Conservation (phyloP, 2,113 vertebrate species). For the Catharus fuscescens region DNA sequence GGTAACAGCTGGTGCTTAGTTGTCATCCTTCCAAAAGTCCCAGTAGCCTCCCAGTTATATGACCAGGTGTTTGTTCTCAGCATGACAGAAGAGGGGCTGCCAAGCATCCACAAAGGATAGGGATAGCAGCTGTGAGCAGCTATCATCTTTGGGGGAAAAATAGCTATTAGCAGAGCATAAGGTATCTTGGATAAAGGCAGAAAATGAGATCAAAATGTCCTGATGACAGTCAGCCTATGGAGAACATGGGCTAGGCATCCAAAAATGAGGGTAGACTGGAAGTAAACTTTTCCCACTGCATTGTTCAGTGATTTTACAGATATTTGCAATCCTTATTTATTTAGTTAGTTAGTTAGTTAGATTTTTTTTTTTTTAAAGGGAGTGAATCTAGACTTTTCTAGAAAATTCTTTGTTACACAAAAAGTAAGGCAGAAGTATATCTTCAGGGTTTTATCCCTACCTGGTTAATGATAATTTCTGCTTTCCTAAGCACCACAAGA, state of each 20-base stretch:
- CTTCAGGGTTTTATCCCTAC: not conserved
- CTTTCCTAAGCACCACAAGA: not conserved
- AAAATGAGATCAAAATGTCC: not conserved
- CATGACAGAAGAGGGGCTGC: not conserved
- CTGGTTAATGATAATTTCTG: not conserved
- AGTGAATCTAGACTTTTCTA: not conserved
- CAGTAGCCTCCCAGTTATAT: not conserved
- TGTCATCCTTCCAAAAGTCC: not conserved
- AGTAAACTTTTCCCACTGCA: not conserved
- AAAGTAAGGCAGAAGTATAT: not conserved
- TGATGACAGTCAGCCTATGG: not conserved
- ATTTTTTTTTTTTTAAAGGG: not conserved
- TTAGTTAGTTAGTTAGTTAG: not conserved
- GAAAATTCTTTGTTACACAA: not conserved
- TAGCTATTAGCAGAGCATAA: not conserved
- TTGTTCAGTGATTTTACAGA: not conserved
- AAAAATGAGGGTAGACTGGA: not conserved
- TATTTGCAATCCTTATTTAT: not conserved
- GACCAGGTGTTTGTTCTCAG: slow-evolving; percentile 17
- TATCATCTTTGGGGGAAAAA: not conserved
- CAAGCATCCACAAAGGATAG: not conserved
- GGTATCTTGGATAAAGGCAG: not conserved
- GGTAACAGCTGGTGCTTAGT: not conserved
- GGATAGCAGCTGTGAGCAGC: not conserved
- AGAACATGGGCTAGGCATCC: not conserved